Percentiles rank a stretch among this genome's conserved stretches.
Conservation (phyloP, 2,888 invertebrate genomes). For the Agrenia bidenticulata region DNA sequence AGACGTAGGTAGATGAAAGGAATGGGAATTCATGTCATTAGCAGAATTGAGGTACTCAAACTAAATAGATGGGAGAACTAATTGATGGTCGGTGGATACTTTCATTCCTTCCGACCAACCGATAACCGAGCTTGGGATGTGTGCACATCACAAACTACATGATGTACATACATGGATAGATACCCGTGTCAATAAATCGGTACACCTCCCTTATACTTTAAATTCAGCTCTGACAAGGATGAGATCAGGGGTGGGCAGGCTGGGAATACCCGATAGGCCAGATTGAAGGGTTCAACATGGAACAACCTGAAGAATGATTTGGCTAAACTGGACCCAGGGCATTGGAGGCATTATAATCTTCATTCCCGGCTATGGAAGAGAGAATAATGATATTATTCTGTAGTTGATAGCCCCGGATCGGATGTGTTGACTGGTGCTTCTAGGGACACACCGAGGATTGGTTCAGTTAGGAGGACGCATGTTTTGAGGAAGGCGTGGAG, state of each 20-base stretch:
- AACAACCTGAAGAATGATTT: too few relatives aligned
- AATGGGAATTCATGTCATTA: slow-evolving; percentile 32
- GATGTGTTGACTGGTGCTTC: background rate
- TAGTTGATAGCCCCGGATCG: background rate
- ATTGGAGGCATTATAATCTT: background rate
- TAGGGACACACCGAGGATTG: slow-evolving; percentile 29
- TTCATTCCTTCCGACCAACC: background rate
- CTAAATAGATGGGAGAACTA: slow-evolving; percentile 28
- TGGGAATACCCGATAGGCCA: too few relatives aligned
- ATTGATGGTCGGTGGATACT: slow-evolving; percentile 29
- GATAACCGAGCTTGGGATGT: too few relatives aligned
- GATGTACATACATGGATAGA: too few relatives aligned
- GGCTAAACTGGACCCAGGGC: slow-evolving; percentile 1
- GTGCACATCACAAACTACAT: too few relatives aligned
- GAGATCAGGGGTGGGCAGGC: too few relatives aligned
- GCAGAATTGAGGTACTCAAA: slow-evolving; percentile 40
- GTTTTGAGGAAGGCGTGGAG: slow-evolving; percentile 53
- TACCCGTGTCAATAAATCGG: too few relatives aligned
- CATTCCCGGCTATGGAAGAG: background rate
- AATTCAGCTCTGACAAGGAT: too few relatives aligned
- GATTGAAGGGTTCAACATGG: too few relatives aligned
- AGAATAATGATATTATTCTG: background rate
- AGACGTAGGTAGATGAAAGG: slow-evolving; percentile 28
- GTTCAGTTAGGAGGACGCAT: slow-evolving; percentile 51
- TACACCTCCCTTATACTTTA: too few relatives aligned